Percentiles rank a stretch among this genome's conserved stretches.
Conservation (phyloP, 2,113 vertebrate species). For the Cebidichthys violaceus region DNA sequence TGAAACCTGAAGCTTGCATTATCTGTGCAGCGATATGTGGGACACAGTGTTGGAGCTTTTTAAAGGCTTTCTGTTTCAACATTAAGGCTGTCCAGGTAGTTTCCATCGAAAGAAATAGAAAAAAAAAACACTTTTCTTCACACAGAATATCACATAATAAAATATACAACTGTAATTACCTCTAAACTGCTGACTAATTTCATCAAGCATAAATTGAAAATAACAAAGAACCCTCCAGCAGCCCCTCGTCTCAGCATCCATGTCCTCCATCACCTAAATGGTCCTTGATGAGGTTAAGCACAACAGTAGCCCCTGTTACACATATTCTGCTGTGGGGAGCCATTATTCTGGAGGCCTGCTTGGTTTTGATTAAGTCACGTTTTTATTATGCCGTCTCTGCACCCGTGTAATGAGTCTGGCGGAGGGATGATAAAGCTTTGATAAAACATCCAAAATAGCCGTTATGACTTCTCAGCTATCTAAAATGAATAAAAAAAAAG, state of each 20-base stretch:
- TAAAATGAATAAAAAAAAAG: conserved; percentile 74
- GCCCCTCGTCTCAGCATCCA: conserved; percentile 43
- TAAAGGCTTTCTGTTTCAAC: neutral
- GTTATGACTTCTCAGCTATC: conserved; percentile 85
- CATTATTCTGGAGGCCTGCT: conserved; percentile 84
- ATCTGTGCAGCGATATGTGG: neutral
- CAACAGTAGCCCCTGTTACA: conserved; percentile 70
- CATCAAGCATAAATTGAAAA: conserved; percentile 63
- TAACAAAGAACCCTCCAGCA: conserved; percentile 61
- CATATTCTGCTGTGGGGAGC: conserved; percentile 74
- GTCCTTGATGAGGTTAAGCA: conserved; percentile 74
- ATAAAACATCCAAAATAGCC: conserved; percentile 85
- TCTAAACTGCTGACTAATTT: conserved; percentile 67
- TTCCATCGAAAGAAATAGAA: conserved; percentile 13
- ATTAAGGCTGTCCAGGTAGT: conserved; percentile 7
- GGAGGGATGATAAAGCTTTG: conserved; percentile 86
- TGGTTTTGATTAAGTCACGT: conserved; percentile 85
- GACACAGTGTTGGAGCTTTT: neutral
- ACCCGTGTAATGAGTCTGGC: conserved; percentile 84
- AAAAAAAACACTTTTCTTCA: conserved; percentile 4
- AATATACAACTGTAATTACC: conserved; percentile 54
- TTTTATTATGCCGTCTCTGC: conserved; percentile 84
- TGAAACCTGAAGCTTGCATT: conserved; percentile 30
- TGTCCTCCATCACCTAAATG: conserved; percentile 70
- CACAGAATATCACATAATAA: conserved; percentile 35